Evolutionary conservation across 2,797 vertebrate species (phyloP).

Genomic region (Mus caroli): DNA sequence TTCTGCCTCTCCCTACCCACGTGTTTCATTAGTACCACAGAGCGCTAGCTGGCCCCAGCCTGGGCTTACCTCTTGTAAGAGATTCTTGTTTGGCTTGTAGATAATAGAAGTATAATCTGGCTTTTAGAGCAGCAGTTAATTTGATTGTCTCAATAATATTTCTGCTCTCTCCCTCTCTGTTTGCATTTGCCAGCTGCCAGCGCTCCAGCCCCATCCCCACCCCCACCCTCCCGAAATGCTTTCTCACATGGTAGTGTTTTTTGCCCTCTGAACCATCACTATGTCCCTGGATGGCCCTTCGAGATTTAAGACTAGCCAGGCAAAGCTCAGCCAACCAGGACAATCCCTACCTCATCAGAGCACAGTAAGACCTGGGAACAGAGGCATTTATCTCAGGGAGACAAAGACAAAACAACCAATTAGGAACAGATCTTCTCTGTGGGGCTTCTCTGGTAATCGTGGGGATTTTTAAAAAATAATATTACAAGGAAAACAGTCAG

Average conservation of each 20-base stretch:
- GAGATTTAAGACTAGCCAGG: background rate
- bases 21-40: background rate
- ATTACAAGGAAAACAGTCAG: conserved; percentile 33
- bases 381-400: conserved; percentile 8
- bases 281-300: background rate
- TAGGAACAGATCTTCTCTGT: background rate
- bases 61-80: background rate
- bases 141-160: conserved; percentile 63
- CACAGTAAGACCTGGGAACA: conserved; percentile 28
- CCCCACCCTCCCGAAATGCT: too few species aligned
- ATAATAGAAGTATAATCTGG: conserved; percentile 56
- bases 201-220: background rate
- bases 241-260: rapidly evolving
- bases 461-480: background rate
- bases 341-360: conserved; percentile 4
- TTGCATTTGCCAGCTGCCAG: conserved; percentile 1
- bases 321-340: background rate
- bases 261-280: background rate
- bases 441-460: conserved; percentile 21
- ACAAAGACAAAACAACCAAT: conserved; percentile 39
- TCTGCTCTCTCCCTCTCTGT: background rate
- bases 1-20: background rate
- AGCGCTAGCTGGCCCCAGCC: background rate
- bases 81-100: conserved; percentile 57
- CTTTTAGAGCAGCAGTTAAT: conserved; percentile 52